Conservation (phyloP, 2,888 invertebrate species). For the Rhingia campestris region DNA sequence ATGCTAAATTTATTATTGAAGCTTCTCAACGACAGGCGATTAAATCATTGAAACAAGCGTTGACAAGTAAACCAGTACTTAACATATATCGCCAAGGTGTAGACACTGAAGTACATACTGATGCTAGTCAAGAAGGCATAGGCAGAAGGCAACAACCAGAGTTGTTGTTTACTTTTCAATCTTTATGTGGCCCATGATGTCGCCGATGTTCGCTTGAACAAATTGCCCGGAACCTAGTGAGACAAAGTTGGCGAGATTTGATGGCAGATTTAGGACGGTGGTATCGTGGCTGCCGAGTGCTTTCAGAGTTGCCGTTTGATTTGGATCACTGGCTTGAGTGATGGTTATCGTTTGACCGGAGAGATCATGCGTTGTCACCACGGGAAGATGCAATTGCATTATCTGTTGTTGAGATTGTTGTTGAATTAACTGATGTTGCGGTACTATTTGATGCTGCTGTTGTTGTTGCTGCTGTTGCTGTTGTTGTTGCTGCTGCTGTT, state of each 20-base stretch:
- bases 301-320: constrained; percentile 76
- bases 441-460: constrained; percentile 72
- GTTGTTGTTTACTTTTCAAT: constrained; percentile 79
- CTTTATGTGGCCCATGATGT: constrained; percentile 80
- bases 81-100: too few species aligned
- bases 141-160: too few species aligned
- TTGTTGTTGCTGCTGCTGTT: constrained; percentile 75
- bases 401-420: constrained; percentile 78
- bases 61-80: too few species aligned
- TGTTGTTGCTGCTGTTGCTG: constrained; percentile 76
- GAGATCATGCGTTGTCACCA: constrained; percentile 79
- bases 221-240: constrained; percentile 80
- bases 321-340: constrained; percentile 78
- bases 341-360: constrained; percentile 81
- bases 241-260: constrained; percentile 80
- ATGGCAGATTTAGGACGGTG: constrained; percentile 79
- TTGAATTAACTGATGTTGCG: constrained; percentile 66
- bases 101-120: too few species aligned
- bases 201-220: constrained; percentile 78
- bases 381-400: constrained; percentile 80
- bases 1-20: too few species aligned
- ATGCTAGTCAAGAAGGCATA: too few species aligned
- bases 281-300: constrained; percentile 78
- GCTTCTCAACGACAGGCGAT: too few species aligned
- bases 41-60: too few species aligned